Evolutionary conservation across 2,888 invertebrate genomes (phyloP).

Genomic region (Stenodera caucasica): DNA sequence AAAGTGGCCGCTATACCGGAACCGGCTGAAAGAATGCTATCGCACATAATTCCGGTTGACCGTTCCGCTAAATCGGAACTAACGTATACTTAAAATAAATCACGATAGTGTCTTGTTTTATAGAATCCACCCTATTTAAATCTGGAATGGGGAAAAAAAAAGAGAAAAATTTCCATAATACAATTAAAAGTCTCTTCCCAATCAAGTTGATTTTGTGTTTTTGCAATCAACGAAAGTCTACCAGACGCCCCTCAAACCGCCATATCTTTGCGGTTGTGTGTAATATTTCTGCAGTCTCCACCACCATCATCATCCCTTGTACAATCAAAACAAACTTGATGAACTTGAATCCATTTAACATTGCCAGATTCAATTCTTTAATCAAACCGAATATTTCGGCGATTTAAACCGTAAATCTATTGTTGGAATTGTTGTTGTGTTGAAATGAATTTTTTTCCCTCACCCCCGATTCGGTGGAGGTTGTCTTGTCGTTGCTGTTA

Average conservation of each 20-base stretch:
- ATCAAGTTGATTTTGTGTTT: conserved; percentile 54
- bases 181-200: conserved; percentile 54
- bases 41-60: conserved; percentile 48
- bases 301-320: neutral
- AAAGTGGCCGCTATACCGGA: conserved; percentile 53
- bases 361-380: conserved; percentile 34
- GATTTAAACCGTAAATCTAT: conserved; percentile 6
- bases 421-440: no score
- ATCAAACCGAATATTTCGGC: conserved; percentile 32
- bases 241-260: conserved; percentile 13
- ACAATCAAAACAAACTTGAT: conserved; percentile 49
- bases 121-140: no score
- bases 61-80: conserved; percentile 51
- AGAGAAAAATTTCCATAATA: conserved; percentile 50
- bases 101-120: conserved; percentile 23
- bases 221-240: conserved; percentile 52
- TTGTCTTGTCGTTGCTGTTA: neutral
- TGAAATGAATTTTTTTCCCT: neutral
- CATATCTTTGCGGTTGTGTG: neutral
- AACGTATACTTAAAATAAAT: conserved; percentile 13
- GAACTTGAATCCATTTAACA: conserved; percentile 36
- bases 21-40: conserved; percentile 52
- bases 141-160: no score
- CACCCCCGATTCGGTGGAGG: neutral
- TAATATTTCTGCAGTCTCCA: conserved; percentile 4